Evolutionary conservation across 2,888 invertebrate genomes (phyloP).

Genomic region (Matsumyia berberina): DNA sequence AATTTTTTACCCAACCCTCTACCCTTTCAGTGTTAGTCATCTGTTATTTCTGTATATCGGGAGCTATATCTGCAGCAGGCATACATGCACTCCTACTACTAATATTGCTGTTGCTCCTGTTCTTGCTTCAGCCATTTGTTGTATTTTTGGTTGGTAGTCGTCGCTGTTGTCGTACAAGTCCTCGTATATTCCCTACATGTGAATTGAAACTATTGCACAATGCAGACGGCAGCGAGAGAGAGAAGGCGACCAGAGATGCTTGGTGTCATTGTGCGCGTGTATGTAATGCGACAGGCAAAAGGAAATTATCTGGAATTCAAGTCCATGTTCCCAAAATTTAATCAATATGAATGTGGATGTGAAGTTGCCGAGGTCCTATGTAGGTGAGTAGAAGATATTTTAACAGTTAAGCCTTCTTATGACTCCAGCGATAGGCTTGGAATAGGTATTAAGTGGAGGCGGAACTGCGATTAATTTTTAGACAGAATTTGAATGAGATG

Average conservation of each 20-base stretch:
- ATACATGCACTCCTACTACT: constrained; percentile 45
- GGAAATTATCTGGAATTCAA: constrained; percentile 10
- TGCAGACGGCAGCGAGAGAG: constrained; percentile 4
- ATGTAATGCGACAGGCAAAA: constrained; percentile 12
- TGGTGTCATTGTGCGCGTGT: constrained; percentile 34
- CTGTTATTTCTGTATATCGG: constrained; percentile 34
- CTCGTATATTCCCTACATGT: constrained; percentile 4
- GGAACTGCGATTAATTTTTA: too few species aligned
- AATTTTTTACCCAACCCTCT: constrained; percentile 27
- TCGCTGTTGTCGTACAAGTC: constrained; percentile 17
- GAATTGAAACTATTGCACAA: constrained; percentile 52
- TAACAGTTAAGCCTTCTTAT: too few species aligned
- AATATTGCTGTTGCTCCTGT: constrained; percentile 38
- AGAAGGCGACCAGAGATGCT: constrained; percentile 15
- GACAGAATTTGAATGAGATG: too few species aligned
- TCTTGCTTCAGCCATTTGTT: constrained; percentile 27
- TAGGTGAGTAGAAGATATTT: too few species aligned
- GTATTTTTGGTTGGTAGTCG: constrained; percentile 42
- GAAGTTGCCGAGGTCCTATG: not conserved
- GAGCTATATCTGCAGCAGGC: constrained; percentile 30
- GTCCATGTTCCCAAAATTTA: constrained; percentile 15
- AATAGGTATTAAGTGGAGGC: too few species aligned
- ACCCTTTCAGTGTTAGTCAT: constrained; percentile 43
- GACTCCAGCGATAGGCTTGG: too few species aligned
- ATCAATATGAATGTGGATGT: constrained; percentile 6